These are phyloP conservation scores for Potamarius usumacintae DNA, from an alignment of 2,113 vertebrate species.

Conservation along the genomic window DNA sequence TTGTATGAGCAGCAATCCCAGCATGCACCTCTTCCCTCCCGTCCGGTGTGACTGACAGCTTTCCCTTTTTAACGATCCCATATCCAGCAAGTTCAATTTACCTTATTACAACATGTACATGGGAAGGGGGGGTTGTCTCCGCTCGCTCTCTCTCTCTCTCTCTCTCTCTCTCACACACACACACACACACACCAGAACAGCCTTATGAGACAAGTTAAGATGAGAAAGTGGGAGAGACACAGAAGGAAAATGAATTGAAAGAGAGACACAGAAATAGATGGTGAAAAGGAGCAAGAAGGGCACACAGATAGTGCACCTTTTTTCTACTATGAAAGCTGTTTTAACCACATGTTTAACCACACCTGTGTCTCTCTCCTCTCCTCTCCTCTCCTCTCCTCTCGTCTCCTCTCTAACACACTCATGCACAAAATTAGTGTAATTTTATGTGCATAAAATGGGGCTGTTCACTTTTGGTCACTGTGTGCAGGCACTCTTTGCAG, in stretches of 20 bases:
- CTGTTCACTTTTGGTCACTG: neutral
- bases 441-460: neutral
- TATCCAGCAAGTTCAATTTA: slow-evolving; percentile 56
- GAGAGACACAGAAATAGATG: neutral
- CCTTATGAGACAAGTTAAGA: neutral
- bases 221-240: slow-evolving; percentile 2
- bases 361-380: neutral
- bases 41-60: slow-evolving; percentile 55
- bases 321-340: neutral
- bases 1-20: slow-evolving; percentile 62
- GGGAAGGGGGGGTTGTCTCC: slow-evolving; percentile 23
- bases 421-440: neutral
- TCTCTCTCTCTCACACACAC: neutral
- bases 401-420: neutral
- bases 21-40: slow-evolving; percentile 51
- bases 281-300: slow-evolving; percentile 23
- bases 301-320: slow-evolving; percentile 31
- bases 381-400: neutral
- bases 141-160: neutral
- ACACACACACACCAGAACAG: neutral
- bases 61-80: slow-evolving; percentile 55
- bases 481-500: neutral
- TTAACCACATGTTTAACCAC: neutral
- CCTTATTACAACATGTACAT: slow-evolving; percentile 45
- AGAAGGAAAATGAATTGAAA: slow-evolving; percentile 1